Percentiles rank a stretch among this genome's conserved stretches.
These are phyloP conservation scores for western clawed frog (Xenopus tropicalis) DNA, from an alignment of 2,113 vertebrate genomes.

Conservation along the genomic window DNA sequence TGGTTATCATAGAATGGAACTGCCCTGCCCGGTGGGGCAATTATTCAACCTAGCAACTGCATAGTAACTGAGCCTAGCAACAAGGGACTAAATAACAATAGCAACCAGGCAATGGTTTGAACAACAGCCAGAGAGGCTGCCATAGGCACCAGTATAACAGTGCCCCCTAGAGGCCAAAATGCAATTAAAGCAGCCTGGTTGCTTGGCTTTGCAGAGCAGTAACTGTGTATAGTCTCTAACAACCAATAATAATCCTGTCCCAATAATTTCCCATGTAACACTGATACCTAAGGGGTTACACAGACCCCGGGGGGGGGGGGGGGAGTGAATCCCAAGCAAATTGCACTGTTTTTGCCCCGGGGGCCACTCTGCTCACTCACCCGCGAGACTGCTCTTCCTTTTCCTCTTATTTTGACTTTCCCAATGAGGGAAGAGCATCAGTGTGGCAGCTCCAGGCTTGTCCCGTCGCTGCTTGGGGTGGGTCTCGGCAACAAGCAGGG, in stretches of 20 bases:
- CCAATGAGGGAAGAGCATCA: constrained; percentile 4
- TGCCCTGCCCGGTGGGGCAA: too few species aligned
- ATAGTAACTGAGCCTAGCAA: neutral
- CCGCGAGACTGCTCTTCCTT: constrained; percentile 7
- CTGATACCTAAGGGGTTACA: too few species aligned
- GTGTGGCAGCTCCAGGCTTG: constrained; percentile 28
- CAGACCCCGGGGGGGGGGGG: too few species aligned
- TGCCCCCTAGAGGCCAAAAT: neutral
- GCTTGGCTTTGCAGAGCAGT: too few species aligned
- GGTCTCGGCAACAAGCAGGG: neutral
- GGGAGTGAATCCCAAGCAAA: neutral
- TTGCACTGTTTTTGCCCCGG: neutral
- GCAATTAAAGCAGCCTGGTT: too few species aligned
- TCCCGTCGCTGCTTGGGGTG: constrained; percentile 24
- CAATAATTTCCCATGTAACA: too few species aligned
- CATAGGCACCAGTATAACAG: neutral
- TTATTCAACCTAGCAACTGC: neutral
- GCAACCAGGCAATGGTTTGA: too few species aligned
- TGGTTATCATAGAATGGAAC: neutral
- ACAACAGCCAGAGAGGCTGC: too few species aligned
- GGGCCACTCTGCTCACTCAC: constrained; percentile 2
- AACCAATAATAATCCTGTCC: too few species aligned
- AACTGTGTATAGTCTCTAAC: too few species aligned
- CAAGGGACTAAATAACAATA: too few species aligned
- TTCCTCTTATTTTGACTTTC: constrained; percentile 11